Percentiles rank a stretch among this genome's conserved stretches.
Conservation (phyloP, 2,888 invertebrate species). For the Phyto melanocephala region DNA sequence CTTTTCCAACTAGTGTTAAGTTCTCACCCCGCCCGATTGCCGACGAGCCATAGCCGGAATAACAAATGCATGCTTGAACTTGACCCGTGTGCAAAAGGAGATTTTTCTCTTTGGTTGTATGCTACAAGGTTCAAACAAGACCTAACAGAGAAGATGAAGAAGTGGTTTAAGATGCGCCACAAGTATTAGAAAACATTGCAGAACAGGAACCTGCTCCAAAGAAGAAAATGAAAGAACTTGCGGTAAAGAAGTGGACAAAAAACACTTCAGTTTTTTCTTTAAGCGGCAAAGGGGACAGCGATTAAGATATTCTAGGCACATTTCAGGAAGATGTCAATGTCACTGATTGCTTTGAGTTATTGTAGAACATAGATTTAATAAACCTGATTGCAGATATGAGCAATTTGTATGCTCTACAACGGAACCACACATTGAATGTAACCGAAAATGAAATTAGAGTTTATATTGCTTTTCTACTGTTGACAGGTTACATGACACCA, state of each 20-base stretch:
- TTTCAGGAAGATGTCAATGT: background rate
- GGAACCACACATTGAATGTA: conserved; percentile 41
- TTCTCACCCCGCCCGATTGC: too few relatives aligned
- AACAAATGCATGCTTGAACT: too few relatives aligned
- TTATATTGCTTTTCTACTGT: conserved; percentile 45
- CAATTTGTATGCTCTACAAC: conserved; percentile 44
- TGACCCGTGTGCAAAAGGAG: too few relatives aligned
- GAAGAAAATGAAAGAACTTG: background rate
- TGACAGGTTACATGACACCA: conserved; percentile 57
- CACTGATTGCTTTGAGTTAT: background rate
- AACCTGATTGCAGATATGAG: background rate
- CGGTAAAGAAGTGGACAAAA: background rate
- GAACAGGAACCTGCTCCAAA: conserved; percentile 3
- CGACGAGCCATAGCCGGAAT: too few relatives aligned
- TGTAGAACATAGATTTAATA: background rate
- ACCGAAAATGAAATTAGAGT: conserved; percentile 39
- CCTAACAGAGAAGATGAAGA: background rate
- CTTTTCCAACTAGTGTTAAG: too few relatives aligned
- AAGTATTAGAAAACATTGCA: conserved; percentile 1
- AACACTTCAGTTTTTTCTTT: background rate
- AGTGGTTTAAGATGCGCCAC: background rate
- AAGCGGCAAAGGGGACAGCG: background rate
- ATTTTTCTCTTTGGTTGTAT: too few relatives aligned
- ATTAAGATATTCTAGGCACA: background rate
- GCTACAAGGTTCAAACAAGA: background rate